Conservation (phyloP, 64 coral and sea anemone genomes). For the Stichodactyla helianthus region DNA sequence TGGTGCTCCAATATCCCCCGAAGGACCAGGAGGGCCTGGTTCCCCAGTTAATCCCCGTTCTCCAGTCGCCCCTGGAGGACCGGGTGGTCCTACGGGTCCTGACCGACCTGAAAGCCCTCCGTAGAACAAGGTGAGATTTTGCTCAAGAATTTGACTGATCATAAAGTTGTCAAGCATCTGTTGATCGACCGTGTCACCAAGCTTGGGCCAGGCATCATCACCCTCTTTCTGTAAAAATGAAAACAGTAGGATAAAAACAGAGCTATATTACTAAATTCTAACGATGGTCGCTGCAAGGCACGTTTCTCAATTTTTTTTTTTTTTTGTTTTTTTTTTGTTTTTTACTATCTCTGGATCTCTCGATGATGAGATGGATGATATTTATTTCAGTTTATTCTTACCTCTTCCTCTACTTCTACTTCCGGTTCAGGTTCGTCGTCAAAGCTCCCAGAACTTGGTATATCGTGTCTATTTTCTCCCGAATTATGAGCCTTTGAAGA, state of each 20-base stretch:
- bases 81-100: conserved; percentile 46
- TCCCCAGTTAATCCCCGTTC: conserved; percentile 52
- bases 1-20: conserved; percentile 76
- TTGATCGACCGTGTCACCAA: conserved; percentile 82
- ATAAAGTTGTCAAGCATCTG: conserved; percentile 89
- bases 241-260: neutral
- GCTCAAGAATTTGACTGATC: conserved; percentile 96
- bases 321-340: no score
- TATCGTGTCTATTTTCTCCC: conserved; percentile 40
- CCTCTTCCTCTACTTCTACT: conserved; percentile 40
- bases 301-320: no score
- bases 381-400: neutral
- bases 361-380: no score
- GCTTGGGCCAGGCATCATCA: conserved; percentile 59
- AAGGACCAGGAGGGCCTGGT: conserved; percentile 48
- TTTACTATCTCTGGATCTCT: no score
- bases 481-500: neutral
- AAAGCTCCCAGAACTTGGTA: conserved; percentile 20
- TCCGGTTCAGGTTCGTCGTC: conserved; percentile 8
- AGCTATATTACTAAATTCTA: no score
- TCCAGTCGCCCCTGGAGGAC: conserved; percentile 45
- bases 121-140: conserved; percentile 94
- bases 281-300: no score
- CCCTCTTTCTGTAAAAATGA: neutral
- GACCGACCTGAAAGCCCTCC: conserved; percentile 72